Evolutionary conservation across 35 echinoderm and acorn worm genomes (phyloP).

Genomic region (Stichopus chloronotus): DNA sequence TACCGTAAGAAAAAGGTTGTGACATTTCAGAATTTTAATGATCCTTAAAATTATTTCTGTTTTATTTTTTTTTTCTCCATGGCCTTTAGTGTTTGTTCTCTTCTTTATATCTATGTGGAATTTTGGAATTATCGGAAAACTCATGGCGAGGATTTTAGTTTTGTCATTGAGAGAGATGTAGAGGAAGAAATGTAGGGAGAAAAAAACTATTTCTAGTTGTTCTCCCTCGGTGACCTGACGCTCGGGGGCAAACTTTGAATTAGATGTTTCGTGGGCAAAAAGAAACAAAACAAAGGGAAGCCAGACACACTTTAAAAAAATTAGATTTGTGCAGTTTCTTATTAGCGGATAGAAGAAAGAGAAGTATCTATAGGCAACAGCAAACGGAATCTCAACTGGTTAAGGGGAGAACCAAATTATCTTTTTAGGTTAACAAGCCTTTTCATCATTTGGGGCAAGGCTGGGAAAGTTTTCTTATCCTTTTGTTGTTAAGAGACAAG

Average conservation of each 20-base stretch:
- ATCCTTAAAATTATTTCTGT: not conserved
- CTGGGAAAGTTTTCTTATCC: not conserved
- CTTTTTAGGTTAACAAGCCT: constrained; percentile 4
- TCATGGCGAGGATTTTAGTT: not conserved
- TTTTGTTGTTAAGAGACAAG: no score
- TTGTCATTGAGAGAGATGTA: not conserved
- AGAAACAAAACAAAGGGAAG: not conserved
- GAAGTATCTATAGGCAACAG: not conserved
- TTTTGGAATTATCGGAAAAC: no score
- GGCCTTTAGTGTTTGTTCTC: not conserved
- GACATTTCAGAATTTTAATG: not conserved
- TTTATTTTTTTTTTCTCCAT: not conserved
- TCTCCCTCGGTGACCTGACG: not conserved
- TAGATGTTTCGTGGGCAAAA: not conserved
- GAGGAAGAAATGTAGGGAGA: not conserved
- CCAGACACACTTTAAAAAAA: not conserved
- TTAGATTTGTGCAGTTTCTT: not conserved
- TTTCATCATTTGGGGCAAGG: not conserved
- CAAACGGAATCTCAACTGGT: not conserved
- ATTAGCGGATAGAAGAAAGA: not conserved
- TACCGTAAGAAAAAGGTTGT: not conserved
- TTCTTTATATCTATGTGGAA: no score
- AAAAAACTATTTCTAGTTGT: not conserved
- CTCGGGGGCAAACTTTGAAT: not conserved
- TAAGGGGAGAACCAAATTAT: not conserved